Conservation (phyloP, 37 sponge, comb jelly and placozoan species). For the Amphimedon queenslandica region DNA sequence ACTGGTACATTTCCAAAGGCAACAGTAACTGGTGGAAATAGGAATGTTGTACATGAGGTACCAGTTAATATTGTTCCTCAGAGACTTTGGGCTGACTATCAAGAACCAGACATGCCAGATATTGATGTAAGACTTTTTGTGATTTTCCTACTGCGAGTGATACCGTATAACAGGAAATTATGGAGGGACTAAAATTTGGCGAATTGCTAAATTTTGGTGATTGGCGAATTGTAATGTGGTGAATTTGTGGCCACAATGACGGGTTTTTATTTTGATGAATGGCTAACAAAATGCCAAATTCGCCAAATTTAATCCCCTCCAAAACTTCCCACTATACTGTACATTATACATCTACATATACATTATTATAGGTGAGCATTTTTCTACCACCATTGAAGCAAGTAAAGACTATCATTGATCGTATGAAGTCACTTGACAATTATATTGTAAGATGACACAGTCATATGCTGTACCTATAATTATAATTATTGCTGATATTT, state of each 20-base stretch:
- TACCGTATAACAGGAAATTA: no score
- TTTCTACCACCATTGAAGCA: slow-evolving; percentile 80
- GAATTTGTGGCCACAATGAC: no score
- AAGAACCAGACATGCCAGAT: slow-evolving; percentile 94
- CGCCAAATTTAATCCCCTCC: no score
- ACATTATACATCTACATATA: not conserved
- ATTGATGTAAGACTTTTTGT: slow-evolving; percentile 53
- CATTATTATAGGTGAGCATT: slow-evolving; percentile 72
- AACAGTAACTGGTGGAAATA: slow-evolving; percentile 45
- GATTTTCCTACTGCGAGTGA: no score
- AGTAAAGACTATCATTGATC: slow-evolving; percentile 69
- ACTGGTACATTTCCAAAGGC: slow-evolving; percentile 17
- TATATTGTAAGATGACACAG: slow-evolving; percentile 48
- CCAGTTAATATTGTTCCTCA: slow-evolving; percentile 84
- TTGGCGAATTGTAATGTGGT: no score
- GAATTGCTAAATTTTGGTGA: no score
- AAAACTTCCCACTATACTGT: no score
- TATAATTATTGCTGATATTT: not conserved
- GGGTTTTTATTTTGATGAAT: no score
- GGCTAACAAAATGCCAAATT: no score
- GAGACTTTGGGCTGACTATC: slow-evolving; percentile 81
- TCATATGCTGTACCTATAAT: not conserved
- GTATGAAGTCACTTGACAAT: slow-evolving; percentile 68
- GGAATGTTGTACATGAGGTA: slow-evolving; percentile 77
- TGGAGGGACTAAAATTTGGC: no score